These are phyloP conservation scores for Andrena flavipes DNA, from an alignment of 2,888 invertebrate species.

Conservation along the genomic window DNA sequence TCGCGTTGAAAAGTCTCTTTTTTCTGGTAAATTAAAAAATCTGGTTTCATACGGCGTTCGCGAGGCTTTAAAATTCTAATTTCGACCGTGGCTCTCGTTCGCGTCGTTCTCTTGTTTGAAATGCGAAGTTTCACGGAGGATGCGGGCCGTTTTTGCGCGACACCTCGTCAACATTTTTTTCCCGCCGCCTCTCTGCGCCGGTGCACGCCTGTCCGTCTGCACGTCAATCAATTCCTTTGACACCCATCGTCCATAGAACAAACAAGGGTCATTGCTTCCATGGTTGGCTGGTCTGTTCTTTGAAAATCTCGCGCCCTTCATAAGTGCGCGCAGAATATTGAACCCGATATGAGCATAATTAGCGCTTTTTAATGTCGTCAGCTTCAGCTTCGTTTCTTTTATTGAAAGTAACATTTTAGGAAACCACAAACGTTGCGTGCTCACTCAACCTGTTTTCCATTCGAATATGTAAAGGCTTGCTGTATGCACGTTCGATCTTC, in stretches of 20 bases:
- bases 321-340: neutral
- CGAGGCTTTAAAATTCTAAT: slow-evolving; percentile 21
- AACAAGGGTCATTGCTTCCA: slow-evolving; percentile 35
- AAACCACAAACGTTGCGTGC: neutral
- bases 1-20: neutral
- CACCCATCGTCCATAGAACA: slow-evolving; percentile 34
- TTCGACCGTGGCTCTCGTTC: slow-evolving; percentile 9
- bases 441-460: neutral
- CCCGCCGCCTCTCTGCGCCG: neutral
- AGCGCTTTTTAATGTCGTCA: neutral
- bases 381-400: neutral
- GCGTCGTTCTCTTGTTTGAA: slow-evolving; percentile 14
- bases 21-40: slow-evolving; percentile 1
- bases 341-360: neutral
- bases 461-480: neutral
- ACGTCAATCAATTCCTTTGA: slow-evolving; percentile 55
- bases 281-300: neutral
- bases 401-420: neutral
- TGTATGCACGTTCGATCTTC: neutral
- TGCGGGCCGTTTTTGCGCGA: slow-evolving; percentile 38
- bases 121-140: slow-evolving; percentile 20
- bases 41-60: neutral
- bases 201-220: slow-evolving; percentile 7
- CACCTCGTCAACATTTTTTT: slow-evolving; percentile 46
- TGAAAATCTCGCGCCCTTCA: slow-evolving; percentile 5